phyloP scores from a whole-genome alignment of 2,797 vertebrate species.

The Aphelocoma californica region DNA sequence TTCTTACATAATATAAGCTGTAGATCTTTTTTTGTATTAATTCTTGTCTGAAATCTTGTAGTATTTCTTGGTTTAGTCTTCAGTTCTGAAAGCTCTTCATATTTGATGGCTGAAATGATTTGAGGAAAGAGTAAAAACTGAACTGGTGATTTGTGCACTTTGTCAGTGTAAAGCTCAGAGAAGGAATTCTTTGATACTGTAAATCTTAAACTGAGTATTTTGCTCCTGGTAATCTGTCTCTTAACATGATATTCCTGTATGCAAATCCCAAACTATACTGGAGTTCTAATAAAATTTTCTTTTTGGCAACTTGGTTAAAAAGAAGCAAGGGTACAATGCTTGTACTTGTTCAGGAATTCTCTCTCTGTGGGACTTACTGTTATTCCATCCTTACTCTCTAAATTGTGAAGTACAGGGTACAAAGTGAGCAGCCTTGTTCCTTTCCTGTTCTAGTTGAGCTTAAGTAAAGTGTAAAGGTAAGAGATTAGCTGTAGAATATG shows the following conservation, averaged over 20 bases:
- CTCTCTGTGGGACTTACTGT: neutral
- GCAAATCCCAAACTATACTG: neutral
- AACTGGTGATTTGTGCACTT: neutral
- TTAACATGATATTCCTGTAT: neutral
- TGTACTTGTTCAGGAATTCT: neutral
- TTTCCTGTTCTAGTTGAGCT: neutral
- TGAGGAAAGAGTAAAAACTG: neutral
- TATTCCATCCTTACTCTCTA: neutral
- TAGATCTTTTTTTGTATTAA: constrained; percentile 10
- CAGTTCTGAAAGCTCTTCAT: neutral
- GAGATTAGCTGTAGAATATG: neutral
- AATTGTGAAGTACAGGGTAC: neutral
- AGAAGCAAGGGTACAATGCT: neutral
- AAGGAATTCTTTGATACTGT: neutral
- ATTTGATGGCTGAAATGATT: neutral
- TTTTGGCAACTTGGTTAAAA: neutral
- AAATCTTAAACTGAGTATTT: neutral
- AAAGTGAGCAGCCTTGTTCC: neutral
- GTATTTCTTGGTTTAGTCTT: neutral
- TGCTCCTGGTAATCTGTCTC: neutral
- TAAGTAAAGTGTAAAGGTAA: neutral
- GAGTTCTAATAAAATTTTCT: neutral
- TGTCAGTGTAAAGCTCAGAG: neutral
- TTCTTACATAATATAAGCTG: neutral
- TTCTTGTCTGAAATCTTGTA: neutral